Evolutionary conservation across 2,113 vertebrate genomes (phyloP), one percentile per base, ranked within the genome.

Genomic region (Eublepharis macularius): DNA sequence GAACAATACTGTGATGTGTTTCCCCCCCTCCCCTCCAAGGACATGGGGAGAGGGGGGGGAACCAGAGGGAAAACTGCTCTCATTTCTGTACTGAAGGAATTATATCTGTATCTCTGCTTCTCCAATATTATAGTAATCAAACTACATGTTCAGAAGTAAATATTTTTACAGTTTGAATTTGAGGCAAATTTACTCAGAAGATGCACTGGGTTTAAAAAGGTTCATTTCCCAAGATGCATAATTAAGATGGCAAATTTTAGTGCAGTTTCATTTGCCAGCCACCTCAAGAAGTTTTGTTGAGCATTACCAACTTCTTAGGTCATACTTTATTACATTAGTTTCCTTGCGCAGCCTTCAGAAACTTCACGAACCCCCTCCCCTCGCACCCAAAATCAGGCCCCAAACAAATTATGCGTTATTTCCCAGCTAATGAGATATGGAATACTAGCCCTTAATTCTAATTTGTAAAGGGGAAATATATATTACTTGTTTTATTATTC

Each of bases 391-490:
- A 92, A 65, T 34, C 89, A 87, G 66, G 85, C 80, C 34, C 81
- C 66, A 76, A 90, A 41, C 83, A 88, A 90, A 13, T 83, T 88
- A 92, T 89, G 70, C 21, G 90, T 87, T 87, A 90, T 80, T 81
- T 90, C 32, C 87, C 86, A 92, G 92, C 83, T 24, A 92, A 92
- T 68, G 24, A 85, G 68, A 41, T 83, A 70, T 8, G 84, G 2
- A 87, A 84, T 41, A 92, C 2, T 2, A 75, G 51, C 57, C 63
- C 57, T 90, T 85, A 83, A 80, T 39, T 77, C 47, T 75, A 78
- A 11, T 57, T 54, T 76, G 57, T 65, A 86, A 84, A 32, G 3
- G 8, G 21, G 2, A 43, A 36, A 87, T 60, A 92, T 79, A 92
- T 90, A 43, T 79, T 63, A 79, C 76, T 63, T 43, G 36, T 74